Evolutionary conservation across 2,888 invertebrate genomes (phyloP), one percentile per base, ranked within the genome.

Genomic region (Oscheius myriophilus): DNA sequence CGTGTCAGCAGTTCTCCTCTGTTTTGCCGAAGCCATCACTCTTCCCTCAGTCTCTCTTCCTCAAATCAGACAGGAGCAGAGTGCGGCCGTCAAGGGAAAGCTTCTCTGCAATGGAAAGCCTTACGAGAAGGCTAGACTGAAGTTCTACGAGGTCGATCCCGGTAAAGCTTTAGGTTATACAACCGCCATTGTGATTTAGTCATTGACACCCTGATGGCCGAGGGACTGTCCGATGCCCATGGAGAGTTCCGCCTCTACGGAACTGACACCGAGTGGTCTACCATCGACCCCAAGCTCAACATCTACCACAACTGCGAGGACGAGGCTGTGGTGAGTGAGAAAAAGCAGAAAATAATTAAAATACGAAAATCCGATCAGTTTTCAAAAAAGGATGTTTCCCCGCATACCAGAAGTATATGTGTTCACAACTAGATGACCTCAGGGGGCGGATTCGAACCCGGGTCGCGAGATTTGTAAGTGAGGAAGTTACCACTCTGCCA

Each of bases 241-340:
- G 83, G 83, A 16, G 70, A 75, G 62, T 84, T 84, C 67, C 49
- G 68, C 11, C 70, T 84, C 14, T 65, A 70, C 18, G 83, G 79
- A 71, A 75, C 70, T 25, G 76, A 79, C 25, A 72, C 69, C 9
- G 79, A 76, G 45, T 73, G 71, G 66, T 72, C 76, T 41, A 73
- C 69, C n/a, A 82, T 82, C 41, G 80, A 80, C 53, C 81, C 81
- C 61, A 76, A 77, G 53, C 45, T 83, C 25, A 79, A 83, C 69
- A 79, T 84, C 61, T 82, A 82, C 54, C 83, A 84, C 66, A 82
- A 82, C 69, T 84, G 83, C 67, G 77, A 84, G 46, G 82, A 81
- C 49, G 80, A 80, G 49, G 75, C 71, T 52, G 71, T 57, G 49
- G 73, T 76, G 39, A 63, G 53, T 49, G 16, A 42, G 9, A 12